These are phyloP conservation scores for Donacobius atricapilla DNA, from an alignment of 2,113 vertebrate species.

Conservation along the genomic window DNA sequence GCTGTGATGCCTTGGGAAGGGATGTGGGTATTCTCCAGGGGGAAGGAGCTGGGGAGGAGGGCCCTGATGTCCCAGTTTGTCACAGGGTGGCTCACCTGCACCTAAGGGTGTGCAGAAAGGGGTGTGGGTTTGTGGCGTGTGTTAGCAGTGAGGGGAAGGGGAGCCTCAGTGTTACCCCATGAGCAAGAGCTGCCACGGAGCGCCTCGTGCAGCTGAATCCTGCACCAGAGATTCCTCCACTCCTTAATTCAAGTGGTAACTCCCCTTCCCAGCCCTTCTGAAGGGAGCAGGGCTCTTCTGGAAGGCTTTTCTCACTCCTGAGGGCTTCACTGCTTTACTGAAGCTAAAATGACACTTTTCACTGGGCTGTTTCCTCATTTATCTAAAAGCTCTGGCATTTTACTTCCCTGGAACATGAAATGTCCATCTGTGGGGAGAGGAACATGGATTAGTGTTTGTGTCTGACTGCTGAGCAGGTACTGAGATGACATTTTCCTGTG, in stretches of 20 bases:
- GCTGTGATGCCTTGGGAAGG: background rate
- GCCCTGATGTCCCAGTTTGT: accelerated
- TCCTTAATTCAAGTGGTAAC: accelerated
- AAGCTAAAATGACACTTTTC: background rate
- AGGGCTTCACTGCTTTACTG: accelerated
- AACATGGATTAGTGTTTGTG: accelerated
- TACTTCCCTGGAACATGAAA: accelerated
- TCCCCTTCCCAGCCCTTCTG: background rate
- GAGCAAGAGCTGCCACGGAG: background rate
- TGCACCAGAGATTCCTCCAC: accelerated
- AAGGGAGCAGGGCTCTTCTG: background rate
- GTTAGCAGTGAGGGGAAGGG: background rate
- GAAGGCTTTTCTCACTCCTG: background rate
- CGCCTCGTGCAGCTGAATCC: accelerated
- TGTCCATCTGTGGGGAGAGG: background rate
- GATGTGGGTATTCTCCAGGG: background rate
- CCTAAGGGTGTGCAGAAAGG: accelerated
- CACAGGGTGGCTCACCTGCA: background rate
- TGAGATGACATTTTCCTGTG: background rate
- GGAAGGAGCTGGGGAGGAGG: background rate
- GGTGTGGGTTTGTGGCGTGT: background rate
- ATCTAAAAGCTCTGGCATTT: background rate
- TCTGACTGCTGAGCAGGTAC: background rate
- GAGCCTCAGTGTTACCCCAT: accelerated
- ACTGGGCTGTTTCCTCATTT: background rate